A percentile compares a stretch with the other conserved stretches of the same genome.
Conservation (phyloP, 2,113 vertebrate genomes). For the Nannospalax galili region DNA sequence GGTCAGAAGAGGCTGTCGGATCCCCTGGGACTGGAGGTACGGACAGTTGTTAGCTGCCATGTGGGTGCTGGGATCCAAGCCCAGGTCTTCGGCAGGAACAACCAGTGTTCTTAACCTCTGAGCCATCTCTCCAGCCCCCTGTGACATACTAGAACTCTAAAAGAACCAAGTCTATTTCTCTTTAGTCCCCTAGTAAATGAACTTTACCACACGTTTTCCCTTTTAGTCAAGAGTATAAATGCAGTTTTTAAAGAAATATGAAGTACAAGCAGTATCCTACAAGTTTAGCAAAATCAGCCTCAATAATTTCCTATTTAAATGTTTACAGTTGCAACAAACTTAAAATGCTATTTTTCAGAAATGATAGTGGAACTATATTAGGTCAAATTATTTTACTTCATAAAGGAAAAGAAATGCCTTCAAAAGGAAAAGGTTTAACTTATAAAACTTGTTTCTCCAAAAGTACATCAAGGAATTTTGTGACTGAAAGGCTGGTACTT, state of each 20-base stretch:
- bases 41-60: too few relatives aligned
- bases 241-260: not conserved
- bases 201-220: not conserved
- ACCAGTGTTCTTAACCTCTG: too few relatives aligned
- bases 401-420: slow-evolving; percentile 26
- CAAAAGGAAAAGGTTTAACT: not conserved
- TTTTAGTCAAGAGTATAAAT: not conserved
- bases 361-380: slow-evolving; percentile 71
- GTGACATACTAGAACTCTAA: too few relatives aligned
- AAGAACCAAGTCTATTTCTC: not conserved
- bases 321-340: not conserved
- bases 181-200: not conserved
- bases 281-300: slow-evolving; percentile 26
- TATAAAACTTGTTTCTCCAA: slow-evolving; percentile 2
- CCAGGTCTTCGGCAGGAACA: too few relatives aligned
- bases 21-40: too few relatives aligned
- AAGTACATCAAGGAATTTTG: not conserved
- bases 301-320: not conserved
- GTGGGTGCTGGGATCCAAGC: too few relatives aligned
- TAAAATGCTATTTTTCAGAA: slow-evolving; percentile 45
- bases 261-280: not conserved
- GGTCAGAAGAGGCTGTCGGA: too few relatives aligned
- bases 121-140: too few relatives aligned
- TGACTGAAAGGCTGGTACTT: not conserved
- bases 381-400: slow-evolving; percentile 69